phyloP scores from a whole-genome alignment of 2,888 invertebrate genomes.

The Ariolimax columbianus region DNA sequence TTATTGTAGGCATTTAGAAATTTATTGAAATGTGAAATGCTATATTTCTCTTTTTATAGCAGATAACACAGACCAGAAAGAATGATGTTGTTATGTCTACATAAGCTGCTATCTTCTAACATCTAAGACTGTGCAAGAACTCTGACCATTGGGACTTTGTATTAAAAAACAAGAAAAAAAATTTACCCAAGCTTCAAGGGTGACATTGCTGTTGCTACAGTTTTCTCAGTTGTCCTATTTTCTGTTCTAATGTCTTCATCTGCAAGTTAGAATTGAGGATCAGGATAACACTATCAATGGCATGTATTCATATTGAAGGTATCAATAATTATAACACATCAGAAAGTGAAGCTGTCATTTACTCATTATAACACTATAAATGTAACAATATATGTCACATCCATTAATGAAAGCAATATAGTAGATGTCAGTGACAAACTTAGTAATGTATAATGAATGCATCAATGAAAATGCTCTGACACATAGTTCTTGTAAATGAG shows the following conservation, averaged over 20 bases:
- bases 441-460: no score
- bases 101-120: not conserved
- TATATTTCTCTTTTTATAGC: not conserved
- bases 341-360: no score
- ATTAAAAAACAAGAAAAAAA: not conserved
- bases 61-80: not conserved
- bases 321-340: no score
- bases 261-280: not conserved
- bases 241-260: constrained; percentile 2
- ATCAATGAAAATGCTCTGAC: no score
- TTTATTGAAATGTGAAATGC: no score
- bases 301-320: not conserved
- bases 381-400: no score
- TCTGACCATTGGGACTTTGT: not conserved
- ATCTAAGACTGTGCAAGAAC: not conserved
- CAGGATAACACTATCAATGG: not conserved
- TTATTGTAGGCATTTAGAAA: no score
- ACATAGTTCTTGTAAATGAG: no score
- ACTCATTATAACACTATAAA: no score
- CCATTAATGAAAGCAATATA: no score
- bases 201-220: not conserved
- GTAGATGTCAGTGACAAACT: no score
- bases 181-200: constrained; percentile 16
- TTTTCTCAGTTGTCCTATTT: not conserved
- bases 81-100: not conserved